Conservation (phyloP, 2,888 invertebrate genomes). For the Drosophila nigricruria region DNA sequence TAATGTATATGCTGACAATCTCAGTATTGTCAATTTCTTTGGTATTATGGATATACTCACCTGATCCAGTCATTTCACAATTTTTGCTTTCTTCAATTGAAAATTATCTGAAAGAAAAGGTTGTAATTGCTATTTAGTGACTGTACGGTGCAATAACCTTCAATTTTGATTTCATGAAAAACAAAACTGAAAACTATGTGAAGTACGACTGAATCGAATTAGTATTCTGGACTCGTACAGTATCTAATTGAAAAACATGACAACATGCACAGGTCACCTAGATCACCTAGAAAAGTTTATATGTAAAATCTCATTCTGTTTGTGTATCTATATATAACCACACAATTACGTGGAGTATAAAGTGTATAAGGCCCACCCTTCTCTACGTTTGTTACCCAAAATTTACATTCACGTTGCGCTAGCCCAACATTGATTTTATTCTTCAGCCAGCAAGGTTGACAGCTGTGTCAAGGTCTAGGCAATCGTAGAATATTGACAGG, state of each 20-base stretch:
- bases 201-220: constrained; percentile 50
- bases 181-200: constrained; percentile 33
- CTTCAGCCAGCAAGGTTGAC: background rate
- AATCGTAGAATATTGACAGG: constrained; percentile 27
- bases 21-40: background rate
- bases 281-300: constrained; percentile 1
- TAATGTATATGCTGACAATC: background rate
- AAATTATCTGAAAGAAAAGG: constrained; percentile 48
- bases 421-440: constrained; percentile 41
- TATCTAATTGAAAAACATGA: constrained; percentile 26
- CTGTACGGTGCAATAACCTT: constrained; percentile 53
- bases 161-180: constrained; percentile 33
- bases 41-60: constrained; percentile 43
- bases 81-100: constrained; percentile 11
- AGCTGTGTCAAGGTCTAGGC: constrained; percentile 16
- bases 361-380: background rate
- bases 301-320: background rate
- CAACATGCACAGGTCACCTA: background rate
- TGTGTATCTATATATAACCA: background rate
- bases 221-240: constrained; percentile 51
- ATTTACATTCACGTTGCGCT: constrained; percentile 18
- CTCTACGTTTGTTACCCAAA: background rate
- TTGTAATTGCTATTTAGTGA: constrained; percentile 46
- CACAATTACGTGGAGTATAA: background rate
- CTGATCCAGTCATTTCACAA: constrained; percentile 73